Conservation (phyloP, 1,140 invertebrate species). For the Cydia fagiglandana region DNA sequence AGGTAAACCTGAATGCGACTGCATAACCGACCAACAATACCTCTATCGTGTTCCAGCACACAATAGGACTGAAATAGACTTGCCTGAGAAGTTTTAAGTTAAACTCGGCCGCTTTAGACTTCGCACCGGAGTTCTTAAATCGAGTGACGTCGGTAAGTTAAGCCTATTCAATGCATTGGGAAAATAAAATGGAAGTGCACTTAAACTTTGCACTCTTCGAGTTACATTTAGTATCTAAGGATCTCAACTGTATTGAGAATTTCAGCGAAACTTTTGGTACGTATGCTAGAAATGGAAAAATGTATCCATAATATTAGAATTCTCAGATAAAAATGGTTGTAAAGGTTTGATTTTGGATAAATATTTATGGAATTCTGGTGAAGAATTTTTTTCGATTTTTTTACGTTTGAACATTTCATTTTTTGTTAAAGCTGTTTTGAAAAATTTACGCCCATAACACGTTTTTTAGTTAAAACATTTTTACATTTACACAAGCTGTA, state of each 20-base stretch:
- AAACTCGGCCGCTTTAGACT: constrained; percentile 12
- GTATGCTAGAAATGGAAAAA: not conserved
- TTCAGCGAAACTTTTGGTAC: not conserved
- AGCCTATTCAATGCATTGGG: not conserved
- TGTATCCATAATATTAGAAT: no score
- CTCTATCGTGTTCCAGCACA: not conserved
- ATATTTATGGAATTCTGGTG: no score
- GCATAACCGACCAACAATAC: not conserved
- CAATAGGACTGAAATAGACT: constrained; percentile 13
- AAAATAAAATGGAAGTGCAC: not conserved
- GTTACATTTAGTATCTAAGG: not conserved
- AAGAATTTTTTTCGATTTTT: no score
- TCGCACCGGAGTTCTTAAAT: not conserved
- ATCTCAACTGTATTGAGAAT: not conserved
- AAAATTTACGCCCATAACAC: no score
- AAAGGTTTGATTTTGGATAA: no score
- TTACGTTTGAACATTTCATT: no score
- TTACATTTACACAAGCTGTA: no score
- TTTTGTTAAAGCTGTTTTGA: no score
- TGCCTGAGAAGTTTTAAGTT: constrained; percentile 6
- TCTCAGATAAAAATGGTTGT: no score
- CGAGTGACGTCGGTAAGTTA: constrained; percentile 10
- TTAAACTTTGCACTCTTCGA: constrained; percentile 1
- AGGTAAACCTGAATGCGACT: not conserved
- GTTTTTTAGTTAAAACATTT: no score